phyloP scores from a whole-genome alignment of 2,888 invertebrate species.

The Drosophila barbarae region DNA sequence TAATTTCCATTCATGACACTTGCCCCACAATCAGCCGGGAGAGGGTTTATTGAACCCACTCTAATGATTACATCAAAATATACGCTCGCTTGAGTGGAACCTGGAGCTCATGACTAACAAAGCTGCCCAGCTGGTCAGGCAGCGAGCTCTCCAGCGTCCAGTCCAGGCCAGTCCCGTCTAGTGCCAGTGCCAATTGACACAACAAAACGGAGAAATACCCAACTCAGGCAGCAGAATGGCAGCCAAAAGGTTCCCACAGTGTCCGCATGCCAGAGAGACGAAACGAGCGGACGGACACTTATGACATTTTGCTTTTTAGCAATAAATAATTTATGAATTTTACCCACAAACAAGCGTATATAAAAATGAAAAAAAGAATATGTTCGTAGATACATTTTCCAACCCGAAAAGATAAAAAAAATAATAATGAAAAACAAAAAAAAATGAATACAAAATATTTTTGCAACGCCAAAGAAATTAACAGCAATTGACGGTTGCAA shows the following conservation, averaged over 20 bases:
- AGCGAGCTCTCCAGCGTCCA: slow-evolving; percentile 15
- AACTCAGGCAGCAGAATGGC: slow-evolving; percentile 27
- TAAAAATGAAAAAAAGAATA: slow-evolving; percentile 12
- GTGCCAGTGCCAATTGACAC: slow-evolving; percentile 55
- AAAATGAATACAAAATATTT: slow-evolving; percentile 25
- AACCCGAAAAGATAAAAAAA: background rate
- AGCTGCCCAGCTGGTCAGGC: slow-evolving; percentile 32
- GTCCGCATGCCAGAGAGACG: slow-evolving; percentile 32
- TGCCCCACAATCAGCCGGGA: background rate
- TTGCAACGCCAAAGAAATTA: slow-evolving; percentile 58
- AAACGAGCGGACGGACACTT: slow-evolving; percentile 39
- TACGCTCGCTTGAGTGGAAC: slow-evolving; percentile 11
- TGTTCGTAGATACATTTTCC: slow-evolving; percentile 7
- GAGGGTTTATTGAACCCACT: slow-evolving; percentile 10
- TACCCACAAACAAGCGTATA: slow-evolving; percentile 24
- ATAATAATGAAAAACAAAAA: slow-evolving; percentile 4
- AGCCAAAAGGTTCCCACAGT: slow-evolving; percentile 46
- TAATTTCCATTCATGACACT: slow-evolving; percentile 8
- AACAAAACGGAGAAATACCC: slow-evolving; percentile 53
- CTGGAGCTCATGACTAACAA: slow-evolving; percentile 41
- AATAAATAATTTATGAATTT: slow-evolving; percentile 70
- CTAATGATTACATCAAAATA: slow-evolving; percentile 48
- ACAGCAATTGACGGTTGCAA: slow-evolving; percentile 60
- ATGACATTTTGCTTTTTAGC: slow-evolving; percentile 73
- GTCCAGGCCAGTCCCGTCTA: slow-evolving; percentile 4